phyloP scores from a whole-genome alignment of 2,113 vertebrate genomes.

The Tachuris rubrigastra region DNA sequence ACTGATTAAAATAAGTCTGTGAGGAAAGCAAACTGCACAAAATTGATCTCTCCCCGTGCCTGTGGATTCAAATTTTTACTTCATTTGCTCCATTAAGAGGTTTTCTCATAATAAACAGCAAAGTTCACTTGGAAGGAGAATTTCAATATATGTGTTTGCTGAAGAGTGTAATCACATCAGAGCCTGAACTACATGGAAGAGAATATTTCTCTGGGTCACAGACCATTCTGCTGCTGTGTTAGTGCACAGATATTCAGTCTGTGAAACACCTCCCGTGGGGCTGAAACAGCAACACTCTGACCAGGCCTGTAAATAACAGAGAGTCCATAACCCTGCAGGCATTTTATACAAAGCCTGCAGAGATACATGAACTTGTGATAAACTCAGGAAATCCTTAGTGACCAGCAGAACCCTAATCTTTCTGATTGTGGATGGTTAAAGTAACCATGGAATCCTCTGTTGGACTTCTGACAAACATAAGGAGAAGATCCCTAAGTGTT shows the following conservation, averaged over 20 bases:
- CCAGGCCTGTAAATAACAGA: background rate
- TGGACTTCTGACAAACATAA: background rate
- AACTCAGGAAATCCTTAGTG: background rate
- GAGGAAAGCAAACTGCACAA: background rate
- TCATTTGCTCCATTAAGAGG: background rate
- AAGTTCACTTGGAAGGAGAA: background rate
- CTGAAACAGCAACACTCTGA: background rate
- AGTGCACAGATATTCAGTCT: background rate
- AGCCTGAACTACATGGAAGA: background rate
- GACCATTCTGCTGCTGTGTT: background rate
- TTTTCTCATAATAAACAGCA: background rate
- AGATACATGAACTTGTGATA: background rate
- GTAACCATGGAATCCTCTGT: accelerated
- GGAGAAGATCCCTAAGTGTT: background rate
- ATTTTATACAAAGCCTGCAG: background rate
- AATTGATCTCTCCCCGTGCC: background rate
- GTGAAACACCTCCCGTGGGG: background rate
- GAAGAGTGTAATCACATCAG: constrained; percentile 52
- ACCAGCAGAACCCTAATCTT: background rate
- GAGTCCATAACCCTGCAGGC: background rate
- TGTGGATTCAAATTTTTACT: background rate
- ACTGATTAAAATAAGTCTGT: background rate
- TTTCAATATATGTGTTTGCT: constrained; percentile 40
- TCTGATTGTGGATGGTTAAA: background rate
- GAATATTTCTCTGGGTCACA: constrained; percentile 6